Percentiles rank a stretch among this genome's conserved stretches.
phyloP scores from a whole-genome alignment of 2,888 invertebrate genomes.

The Brenthis daphne region DNA sequence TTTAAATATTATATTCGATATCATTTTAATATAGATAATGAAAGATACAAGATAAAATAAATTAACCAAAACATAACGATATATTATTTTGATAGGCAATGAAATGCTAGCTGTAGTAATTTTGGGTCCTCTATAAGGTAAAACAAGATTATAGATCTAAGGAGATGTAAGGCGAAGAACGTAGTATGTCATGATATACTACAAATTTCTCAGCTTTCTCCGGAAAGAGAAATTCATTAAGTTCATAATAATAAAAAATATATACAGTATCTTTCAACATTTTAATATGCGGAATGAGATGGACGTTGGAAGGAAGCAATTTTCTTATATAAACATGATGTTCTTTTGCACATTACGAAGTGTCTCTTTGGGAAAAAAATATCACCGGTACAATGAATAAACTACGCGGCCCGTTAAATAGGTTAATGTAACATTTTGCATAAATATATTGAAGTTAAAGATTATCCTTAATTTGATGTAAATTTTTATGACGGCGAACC shows the following conservation, averaged over 20 bases:
- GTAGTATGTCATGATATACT: no score
- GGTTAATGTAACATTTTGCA: conserved; percentile 9
- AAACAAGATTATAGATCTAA: no score
- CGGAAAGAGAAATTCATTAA: no score
- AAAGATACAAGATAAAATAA: no score
- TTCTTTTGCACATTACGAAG: conserved; percentile 21
- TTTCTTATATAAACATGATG: conserved; percentile 22
- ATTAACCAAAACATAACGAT: no score
- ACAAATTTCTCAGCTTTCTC: no score
- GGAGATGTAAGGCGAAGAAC: no score
- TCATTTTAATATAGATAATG: no score
- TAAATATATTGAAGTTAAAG: conserved; percentile 15
- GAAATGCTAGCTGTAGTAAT: no score
- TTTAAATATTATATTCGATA: no score
- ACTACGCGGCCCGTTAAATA: conserved; percentile 6
- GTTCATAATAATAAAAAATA: conserved; percentile 8
- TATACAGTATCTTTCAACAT: conserved; percentile 4
- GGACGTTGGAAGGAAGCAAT: conserved; percentile 17
- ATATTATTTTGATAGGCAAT: no score
- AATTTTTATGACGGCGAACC: neutral
- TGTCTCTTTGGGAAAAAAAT: conserved; percentile 12
- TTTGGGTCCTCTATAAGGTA: no score
- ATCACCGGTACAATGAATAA: conserved; percentile 4
- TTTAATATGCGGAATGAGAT: conserved; percentile 13
- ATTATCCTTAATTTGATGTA: neutral